Evolutionary conservation across 1,140 invertebrate species (phyloP), one percentile per base, ranked within the genome.

Genomic region (Lepidurus packardi): DNA sequence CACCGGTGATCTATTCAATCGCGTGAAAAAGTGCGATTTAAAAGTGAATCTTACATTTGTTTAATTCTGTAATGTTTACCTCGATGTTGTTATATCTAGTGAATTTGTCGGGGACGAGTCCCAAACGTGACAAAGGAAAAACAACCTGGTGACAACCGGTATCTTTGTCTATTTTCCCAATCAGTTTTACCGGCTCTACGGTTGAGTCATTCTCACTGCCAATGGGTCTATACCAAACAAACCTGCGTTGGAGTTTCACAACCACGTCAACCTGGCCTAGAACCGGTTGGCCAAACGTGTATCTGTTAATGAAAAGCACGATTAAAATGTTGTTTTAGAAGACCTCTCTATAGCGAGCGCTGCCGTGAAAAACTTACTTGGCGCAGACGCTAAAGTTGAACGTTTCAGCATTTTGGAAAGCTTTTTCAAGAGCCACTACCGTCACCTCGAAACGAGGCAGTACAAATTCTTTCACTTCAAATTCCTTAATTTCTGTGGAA

Each of bases 391-490:
- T 16, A 21, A 65, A 65, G 8, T 65, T 21, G 53, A 65, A 21
- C 21, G 53, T 65, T 65, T 16, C 53, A 65, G 53, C 53, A 9
- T 87, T 86, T 1, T 86, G 85, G 53, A 90, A 85, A 47, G 90
- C 87, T 47, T 87, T 90, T 53, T 86, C 84, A 0, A 90, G 90
- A 16, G 89, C 85, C n/a, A 85, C 85, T 10, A 92, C 85, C 0
- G 86, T 87, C 0, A 92, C 88, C 84, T 91, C 89, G 80, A 91
- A 92, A 80, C 89, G 88, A 7, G 90, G 91, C 10, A 92, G 82
- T 43, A 90, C 87, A 80, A 90, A 90, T 82, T 90, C 89, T 42
- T 86, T 87, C 9, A 91, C 88, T 79, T 89, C 86, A 80, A 91
- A 90, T 43, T 74, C 41, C 65, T 74, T 76, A 1, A n/a, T 43